A percentile compares a stretch with the other conserved stretches of the same genome.
Conservation (phyloP, 2,797 vertebrate species). For the Emys orbicularis region DNA sequence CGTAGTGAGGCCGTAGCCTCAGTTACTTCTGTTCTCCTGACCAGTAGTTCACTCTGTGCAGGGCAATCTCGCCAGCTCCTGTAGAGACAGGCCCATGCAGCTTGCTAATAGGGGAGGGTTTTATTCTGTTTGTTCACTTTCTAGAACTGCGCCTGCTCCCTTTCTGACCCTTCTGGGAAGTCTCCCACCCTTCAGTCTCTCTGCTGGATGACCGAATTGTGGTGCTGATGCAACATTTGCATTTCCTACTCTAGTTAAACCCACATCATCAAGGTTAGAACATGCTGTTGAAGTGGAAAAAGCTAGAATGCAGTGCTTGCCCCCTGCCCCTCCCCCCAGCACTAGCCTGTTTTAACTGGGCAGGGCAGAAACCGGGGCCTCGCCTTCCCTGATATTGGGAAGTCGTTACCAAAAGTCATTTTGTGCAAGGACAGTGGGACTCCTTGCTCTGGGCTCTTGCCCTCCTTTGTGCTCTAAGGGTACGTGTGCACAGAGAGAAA, state of each 20-base stretch:
- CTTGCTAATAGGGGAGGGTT: slow-evolving; percentile 6
- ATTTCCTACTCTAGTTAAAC: slow-evolving; percentile 71
- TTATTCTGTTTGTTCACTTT: slow-evolving; percentile 64
- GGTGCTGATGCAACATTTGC: slow-evolving; percentile 62
- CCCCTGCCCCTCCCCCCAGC: background rate
- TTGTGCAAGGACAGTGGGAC: too few species aligned
- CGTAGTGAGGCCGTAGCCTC: too few species aligned
- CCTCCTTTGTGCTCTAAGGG: too few species aligned
- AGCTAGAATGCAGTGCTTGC: background rate
- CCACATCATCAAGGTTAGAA: slow-evolving; percentile 65
- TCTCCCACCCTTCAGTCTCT: slow-evolving; percentile 16
- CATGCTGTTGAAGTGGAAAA: background rate
- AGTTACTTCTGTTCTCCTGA: slow-evolving; percentile 8
- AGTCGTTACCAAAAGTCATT: too few species aligned
- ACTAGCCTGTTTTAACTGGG: background rate
- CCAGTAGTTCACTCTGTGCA: slow-evolving; percentile 14
- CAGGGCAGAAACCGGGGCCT: fast-evolving
- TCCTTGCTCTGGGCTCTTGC: too few species aligned
- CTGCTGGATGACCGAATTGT: slow-evolving; percentile 58
- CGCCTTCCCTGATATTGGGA: too few species aligned
- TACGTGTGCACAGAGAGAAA: too few species aligned
- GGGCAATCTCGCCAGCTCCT: slow-evolving; percentile 7
- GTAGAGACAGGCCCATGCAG: slow-evolving; percentile 22
- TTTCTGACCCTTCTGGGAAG: slow-evolving; percentile 55
- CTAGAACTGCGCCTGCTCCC: slow-evolving; percentile 59